These are phyloP conservation scores for Cheilosia vulpina DNA, from an alignment of 2,888 invertebrate genomes.

Conservation along the genomic window DNA sequence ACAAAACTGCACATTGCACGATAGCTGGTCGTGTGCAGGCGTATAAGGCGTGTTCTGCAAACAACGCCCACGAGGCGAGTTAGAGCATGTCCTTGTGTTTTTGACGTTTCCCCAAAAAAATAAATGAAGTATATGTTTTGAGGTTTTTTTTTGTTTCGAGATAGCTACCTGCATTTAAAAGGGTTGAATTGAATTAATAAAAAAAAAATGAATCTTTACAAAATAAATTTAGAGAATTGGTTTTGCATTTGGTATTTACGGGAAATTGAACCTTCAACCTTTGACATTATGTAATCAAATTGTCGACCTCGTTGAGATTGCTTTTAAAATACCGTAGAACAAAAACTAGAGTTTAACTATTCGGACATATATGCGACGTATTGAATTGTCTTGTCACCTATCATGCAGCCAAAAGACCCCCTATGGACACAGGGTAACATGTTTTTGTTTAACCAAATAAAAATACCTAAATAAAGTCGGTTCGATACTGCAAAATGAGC, in stretches of 20 bases:
- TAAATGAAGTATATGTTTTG: not conserved
- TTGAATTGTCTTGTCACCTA: too few species aligned
- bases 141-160: not conserved
- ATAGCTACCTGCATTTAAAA: not conserved
- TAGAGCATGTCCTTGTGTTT: slow-evolving; percentile 46
- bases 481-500: too few species aligned
- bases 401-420: too few species aligned
- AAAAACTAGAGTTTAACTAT: too few species aligned
- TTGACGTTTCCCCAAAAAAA: slow-evolving; percentile 22
- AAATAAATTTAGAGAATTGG: not conserved
- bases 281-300: not conserved
- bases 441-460: too few species aligned
- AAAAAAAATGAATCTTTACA: not conserved
- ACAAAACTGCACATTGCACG: slow-evolving; percentile 55
- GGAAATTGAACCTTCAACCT: not conserved
- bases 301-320: too few species aligned
- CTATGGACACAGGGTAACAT: too few species aligned
- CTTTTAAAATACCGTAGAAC: too few species aligned
- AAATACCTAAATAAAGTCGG: too few species aligned
- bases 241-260: not conserved
- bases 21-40: slow-evolving; percentile 25
- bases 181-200: slow-evolving; percentile 6
- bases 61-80: slow-evolving; percentile 22
- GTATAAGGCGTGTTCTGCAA: slow-evolving; percentile 4
- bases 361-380: too few species aligned